These are phyloP conservation scores for Cecropterus lyciades DNA, from an alignment of 1,140 invertebrate species.

Conservation along the genomic window DNA sequence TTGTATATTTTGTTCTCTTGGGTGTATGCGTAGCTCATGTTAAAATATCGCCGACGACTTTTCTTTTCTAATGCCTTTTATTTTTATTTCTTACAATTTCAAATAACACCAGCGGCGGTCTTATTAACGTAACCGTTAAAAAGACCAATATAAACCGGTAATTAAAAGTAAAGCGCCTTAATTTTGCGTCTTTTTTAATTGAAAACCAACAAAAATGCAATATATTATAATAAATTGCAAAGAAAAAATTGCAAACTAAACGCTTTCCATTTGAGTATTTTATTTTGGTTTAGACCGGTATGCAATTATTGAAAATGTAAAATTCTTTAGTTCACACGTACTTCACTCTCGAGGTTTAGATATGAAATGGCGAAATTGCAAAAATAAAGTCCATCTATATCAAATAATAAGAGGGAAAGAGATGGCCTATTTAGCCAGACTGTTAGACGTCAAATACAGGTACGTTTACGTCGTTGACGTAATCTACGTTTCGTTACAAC, in stretches of 20 bases:
- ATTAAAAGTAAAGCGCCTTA: constrained; percentile 1
- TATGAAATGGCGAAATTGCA: neutral
- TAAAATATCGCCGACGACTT: constrained; percentile 40
- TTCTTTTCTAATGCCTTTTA: constrained; percentile 21
- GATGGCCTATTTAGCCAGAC: neutral
- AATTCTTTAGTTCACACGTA: no score
- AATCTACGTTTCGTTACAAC: neutral
- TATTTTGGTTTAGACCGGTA: no score
- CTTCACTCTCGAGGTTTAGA: no score
- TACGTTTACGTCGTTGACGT: neutral
- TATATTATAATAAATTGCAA: no score
- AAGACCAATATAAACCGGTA: constrained; percentile 52
- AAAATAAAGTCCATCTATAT: neutral
- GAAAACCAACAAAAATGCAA: neutral
- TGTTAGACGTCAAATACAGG: neutral
- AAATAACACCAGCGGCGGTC: constrained; percentile 43
- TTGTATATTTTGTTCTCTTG: constrained; percentile 48
- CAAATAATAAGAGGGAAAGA: neutral
- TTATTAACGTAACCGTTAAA: constrained; percentile 48
- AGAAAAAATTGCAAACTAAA: no score
- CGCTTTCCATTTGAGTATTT: no score
- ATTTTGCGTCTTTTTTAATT: no score
- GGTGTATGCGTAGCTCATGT: constrained; percentile 63
- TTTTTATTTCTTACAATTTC: constrained; percentile 13
- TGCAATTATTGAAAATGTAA: no score